Percentiles rank a stretch among this genome's conserved stretches.
Conservation (phyloP, 2,113 vertebrate species). For the Syngnathus floridae region DNA sequence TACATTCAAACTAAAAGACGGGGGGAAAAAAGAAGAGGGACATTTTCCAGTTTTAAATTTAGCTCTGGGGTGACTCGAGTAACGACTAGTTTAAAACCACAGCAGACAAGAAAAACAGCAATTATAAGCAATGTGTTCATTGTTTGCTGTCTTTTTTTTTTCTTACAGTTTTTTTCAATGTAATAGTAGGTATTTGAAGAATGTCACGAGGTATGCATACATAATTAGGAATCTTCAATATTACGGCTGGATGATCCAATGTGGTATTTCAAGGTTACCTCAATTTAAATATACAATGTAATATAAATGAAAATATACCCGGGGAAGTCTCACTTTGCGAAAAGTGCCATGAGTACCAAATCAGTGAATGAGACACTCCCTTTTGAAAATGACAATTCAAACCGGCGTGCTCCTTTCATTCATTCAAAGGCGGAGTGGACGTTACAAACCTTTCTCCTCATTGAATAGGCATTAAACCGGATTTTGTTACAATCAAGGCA, state of each 20-base stretch:
- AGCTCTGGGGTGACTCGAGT: not conserved
- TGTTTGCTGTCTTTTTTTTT: too few species aligned
- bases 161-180: not conserved
- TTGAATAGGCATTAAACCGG: not conserved
- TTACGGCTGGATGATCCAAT: too few species aligned
- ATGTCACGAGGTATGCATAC: not conserved
- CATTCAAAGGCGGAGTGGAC: not conserved
- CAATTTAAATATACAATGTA: not conserved
- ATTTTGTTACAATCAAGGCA: not conserved
- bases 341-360: not conserved
- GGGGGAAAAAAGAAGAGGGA: not conserved
- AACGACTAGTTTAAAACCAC: not conserved
- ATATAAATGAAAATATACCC: not conserved
- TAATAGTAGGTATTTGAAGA: not conserved
- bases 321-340: not conserved
- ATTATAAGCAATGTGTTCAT: not conserved
- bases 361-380: not conserved
- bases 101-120: not conserved
- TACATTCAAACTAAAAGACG: not conserved
- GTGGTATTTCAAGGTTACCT: not conserved
- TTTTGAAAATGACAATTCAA: constrained; percentile 1
- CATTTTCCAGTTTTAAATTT: constrained; percentile 4
- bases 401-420: constrained; percentile 2
- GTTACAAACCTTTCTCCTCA: not conserved
- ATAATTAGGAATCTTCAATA: not conserved